Conservation (phyloP, 2,797 vertebrate genomes). For the Hippoglossus hippoglossus region DNA sequence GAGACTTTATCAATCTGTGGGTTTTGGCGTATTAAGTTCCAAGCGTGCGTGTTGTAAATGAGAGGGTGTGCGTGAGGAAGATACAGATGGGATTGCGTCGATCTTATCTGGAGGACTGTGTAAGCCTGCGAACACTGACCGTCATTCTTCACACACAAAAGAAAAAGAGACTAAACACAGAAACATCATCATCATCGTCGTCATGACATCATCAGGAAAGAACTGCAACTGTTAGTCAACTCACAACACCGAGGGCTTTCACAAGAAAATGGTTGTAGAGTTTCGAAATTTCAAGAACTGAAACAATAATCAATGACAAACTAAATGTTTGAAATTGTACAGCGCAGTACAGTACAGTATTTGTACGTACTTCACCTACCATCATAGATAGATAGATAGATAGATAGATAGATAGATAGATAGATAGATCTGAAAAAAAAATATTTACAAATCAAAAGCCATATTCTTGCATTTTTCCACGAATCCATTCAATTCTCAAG, state of each 20-base stretch:
- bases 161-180: constrained; percentile 54
- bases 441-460: constrained; percentile 83
- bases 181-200: constrained; percentile 68
- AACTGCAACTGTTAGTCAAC: constrained; percentile 69
- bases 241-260: constrained; percentile 81
- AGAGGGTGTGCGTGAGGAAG: constrained; percentile 60
- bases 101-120: constrained; percentile 61
- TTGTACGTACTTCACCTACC: constrained; percentile 51
- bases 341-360: constrained; percentile 72
- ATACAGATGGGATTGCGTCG: constrained; percentile 54
- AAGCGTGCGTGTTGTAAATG: constrained; percentile 62
- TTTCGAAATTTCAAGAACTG: constrained; percentile 64
- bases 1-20: constrained; percentile 54
- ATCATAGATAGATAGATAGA: constrained; percentile 26
- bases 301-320: constrained; percentile 69
- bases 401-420: constrained; percentile 75
- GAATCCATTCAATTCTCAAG: constrained; percentile 87
- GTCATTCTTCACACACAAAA: constrained; percentile 72
- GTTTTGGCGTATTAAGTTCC: constrained; percentile 53
- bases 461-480: constrained; percentile 81
- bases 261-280: constrained; percentile 73
- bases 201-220: constrained; percentile 75
- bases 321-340: constrained; percentile 62
- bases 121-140: constrained; percentile 59
- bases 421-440: constrained; percentile 62